Conservation (phyloP, 2,113 vertebrate species). For the Muscicapa adusta region DNA sequence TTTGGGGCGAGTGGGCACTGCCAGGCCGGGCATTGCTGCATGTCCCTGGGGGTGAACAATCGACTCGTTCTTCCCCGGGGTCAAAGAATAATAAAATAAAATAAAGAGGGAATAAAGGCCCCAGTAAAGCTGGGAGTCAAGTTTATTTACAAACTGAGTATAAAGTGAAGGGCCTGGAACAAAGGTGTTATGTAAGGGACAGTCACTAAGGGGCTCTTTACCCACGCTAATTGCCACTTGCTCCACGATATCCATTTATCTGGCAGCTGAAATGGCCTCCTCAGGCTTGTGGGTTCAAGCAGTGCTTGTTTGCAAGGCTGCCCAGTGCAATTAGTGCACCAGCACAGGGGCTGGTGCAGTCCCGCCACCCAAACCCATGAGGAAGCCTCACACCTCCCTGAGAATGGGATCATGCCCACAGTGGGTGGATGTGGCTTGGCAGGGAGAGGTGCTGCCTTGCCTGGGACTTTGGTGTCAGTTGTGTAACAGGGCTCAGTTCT, state of each 20-base stretch:
- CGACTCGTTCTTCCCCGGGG: background rate
- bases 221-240: slow-evolving; percentile 38
- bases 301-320: background rate
- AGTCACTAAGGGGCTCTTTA: slow-evolving; percentile 52
- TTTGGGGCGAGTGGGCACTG: background rate
- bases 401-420: accelerated
- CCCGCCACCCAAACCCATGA: accelerated
- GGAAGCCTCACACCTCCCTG: accelerated
- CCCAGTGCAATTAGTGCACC: background rate
- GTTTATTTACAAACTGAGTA: slow-evolving; percentile 44
- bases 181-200: slow-evolving; percentile 58
- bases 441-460: background rate
- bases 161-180: slow-evolving; percentile 35
- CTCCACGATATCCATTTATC: background rate
- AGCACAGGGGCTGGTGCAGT: accelerated
- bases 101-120: background rate
- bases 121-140: slow-evolving; percentile 18
- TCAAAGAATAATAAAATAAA: background rate
- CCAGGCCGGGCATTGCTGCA: background rate
- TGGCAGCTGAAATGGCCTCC: background rate
- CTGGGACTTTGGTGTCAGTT: accelerated
- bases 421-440: accelerated
- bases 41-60: background rate
- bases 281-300: background rate
- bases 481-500: background rate